phyloP scores from a whole-genome alignment of 2,888 invertebrate species.

The Escarpia spicata region DNA sequence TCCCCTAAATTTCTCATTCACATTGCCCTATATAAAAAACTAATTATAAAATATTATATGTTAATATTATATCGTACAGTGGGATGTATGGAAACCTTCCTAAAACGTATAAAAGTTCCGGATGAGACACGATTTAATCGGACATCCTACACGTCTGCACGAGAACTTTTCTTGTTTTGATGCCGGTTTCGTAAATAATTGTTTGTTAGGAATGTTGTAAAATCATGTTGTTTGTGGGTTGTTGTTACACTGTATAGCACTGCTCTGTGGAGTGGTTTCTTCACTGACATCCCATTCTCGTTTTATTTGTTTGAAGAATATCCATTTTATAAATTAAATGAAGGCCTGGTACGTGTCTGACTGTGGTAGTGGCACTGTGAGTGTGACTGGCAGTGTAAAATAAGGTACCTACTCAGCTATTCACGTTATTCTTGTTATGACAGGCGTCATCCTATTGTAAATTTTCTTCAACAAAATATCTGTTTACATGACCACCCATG shows the following conservation, averaged over 20 bases:
- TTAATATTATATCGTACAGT: neutral
- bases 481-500: neutral
- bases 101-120: neutral
- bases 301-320: too few species aligned
- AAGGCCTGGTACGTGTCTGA: too few species aligned
- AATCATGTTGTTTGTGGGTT: neutral
- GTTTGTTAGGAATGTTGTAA: neutral
- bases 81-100: neutral
- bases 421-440: neutral
- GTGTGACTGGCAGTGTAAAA: too few species aligned
- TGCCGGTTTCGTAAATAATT: neutral
- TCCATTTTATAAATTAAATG: too few species aligned
- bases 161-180: constrained; percentile 1
- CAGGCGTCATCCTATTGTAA: neutral
- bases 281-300: neutral
- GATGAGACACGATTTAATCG: neutral
- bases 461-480: neutral
- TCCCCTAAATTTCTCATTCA: constrained; percentile 17
- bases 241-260: neutral
- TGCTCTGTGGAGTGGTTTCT: neutral
- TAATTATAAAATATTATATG: neutral
- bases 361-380: too few species aligned
- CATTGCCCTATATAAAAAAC: neutral
- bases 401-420: too few species aligned
- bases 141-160: constrained; percentile 7